These are phyloP conservation scores for Drosophila ironensis DNA, from an alignment of 1,140 invertebrate genomes.

Conservation along the genomic window DNA sequence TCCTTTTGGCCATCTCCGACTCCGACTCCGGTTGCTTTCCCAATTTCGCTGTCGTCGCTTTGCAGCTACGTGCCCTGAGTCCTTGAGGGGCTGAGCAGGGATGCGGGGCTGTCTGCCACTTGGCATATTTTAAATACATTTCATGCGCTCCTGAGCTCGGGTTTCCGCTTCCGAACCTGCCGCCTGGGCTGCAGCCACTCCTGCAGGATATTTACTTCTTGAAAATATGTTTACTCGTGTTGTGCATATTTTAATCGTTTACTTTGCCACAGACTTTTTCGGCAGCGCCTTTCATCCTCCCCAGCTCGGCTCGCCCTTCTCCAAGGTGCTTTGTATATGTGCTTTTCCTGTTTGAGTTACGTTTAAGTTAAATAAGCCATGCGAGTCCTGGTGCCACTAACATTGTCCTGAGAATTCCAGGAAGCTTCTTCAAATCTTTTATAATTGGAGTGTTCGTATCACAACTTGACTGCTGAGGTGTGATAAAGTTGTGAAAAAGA, in stretches of 20 bases:
- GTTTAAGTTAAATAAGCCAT: slow-evolving; percentile 78
- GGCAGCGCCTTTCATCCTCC: slow-evolving; percentile 17
- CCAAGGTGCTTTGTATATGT: slow-evolving; percentile 10
- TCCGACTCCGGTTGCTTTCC: slow-evolving; percentile 12
- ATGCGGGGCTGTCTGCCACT: slow-evolving; percentile 59
- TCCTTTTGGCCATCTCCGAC: slow-evolving; percentile 10
- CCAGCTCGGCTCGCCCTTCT: not conserved
- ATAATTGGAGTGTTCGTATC: slow-evolving; percentile 43
- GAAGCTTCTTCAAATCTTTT: slow-evolving; percentile 10
- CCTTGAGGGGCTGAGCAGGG: slow-evolving; percentile 3
- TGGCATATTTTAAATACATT: slow-evolving; percentile 82
- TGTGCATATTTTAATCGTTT: slow-evolving; percentile 82
- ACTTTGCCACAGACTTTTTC: slow-evolving; percentile 66
- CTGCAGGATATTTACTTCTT: slow-evolving; percentile 81
- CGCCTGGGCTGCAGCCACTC: slow-evolving; percentile 25
- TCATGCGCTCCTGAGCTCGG: slow-evolving; percentile 77
- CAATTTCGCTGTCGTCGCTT: slow-evolving; percentile 61
- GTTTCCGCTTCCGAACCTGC: slow-evolving; percentile 32
- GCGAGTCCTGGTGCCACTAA: slow-evolving; percentile 37
- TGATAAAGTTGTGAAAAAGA: slow-evolving; percentile 25
- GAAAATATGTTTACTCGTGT: slow-evolving; percentile 82
- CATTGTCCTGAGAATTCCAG: slow-evolving; percentile 20
- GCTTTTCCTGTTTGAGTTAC: slow-evolving; percentile 64
- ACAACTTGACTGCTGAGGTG: too few species aligned
- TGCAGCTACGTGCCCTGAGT: slow-evolving; percentile 51